phyloP scores from a whole-genome alignment of 2,113 vertebrate species.

The Neotoma lepida region DNA sequence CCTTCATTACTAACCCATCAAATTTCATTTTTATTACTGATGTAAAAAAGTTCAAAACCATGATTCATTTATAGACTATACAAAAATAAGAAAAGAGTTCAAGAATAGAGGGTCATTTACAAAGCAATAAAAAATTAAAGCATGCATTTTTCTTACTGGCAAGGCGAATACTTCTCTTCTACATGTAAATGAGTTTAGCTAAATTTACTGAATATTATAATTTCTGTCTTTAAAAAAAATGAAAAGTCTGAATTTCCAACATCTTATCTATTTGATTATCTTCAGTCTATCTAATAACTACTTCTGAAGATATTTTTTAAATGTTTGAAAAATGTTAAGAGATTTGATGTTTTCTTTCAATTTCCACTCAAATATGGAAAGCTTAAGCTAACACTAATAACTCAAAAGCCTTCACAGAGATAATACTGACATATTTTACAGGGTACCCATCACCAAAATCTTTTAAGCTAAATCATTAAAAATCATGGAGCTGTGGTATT shows the following conservation, averaged over 20 bases:
- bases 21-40: slow-evolving; percentile 80
- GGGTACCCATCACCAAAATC: background rate
- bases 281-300: slow-evolving; percentile 52
- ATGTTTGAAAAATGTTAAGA: slow-evolving; percentile 72
- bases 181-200: slow-evolving; percentile 67
- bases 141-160: slow-evolving; percentile 76
- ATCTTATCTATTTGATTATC: slow-evolving; percentile 62
- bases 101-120: slow-evolving; percentile 63
- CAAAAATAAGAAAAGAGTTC: slow-evolving; percentile 75
- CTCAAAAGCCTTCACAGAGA: slow-evolving; percentile 55
- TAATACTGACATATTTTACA: slow-evolving; percentile 15
- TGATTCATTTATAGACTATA: slow-evolving; percentile 68
- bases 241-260: slow-evolving; percentile 68
- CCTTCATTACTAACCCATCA: slow-evolving; percentile 73
- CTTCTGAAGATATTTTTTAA: slow-evolving; percentile 65
- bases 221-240: slow-evolving; percentile 72
- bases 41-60: slow-evolving; percentile 72
- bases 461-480: slow-evolving; percentile 65
- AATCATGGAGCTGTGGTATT: background rate
- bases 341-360: slow-evolving; percentile 65
- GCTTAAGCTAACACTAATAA: slow-evolving; percentile 39
- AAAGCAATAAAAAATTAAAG: slow-evolving; percentile 76
- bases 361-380: slow-evolving; percentile 67
- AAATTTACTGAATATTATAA: slow-evolving; percentile 65
- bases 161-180: slow-evolving; percentile 70